Base-by-base conservation (phyloP, 2,888 invertebrate genomes). In the Noctua comes region DNA sequence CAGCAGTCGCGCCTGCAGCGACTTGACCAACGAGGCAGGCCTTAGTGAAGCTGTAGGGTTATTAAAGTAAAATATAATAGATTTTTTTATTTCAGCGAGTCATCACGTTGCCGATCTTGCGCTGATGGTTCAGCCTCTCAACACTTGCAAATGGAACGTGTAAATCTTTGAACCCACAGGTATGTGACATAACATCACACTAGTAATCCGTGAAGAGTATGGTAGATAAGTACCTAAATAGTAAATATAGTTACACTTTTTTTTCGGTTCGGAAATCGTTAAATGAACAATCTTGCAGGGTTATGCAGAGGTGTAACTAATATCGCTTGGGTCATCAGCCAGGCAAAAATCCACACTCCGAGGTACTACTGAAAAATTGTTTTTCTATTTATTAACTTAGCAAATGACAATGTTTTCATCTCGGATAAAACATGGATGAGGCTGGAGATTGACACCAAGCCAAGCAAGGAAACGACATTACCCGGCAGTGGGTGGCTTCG, bases 21-120 rank as follows among this genome's bases (percentile, higher is more conserved):
- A 27, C 13, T 59, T 27, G 59, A 27, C 16, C 59, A 59, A 2
- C 27, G 59, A 27, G 7, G 7, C 27, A 16, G 27, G 16, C 2
- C 2, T 27, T 59, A 3, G 8, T 31, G 16, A 59, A 16, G 21
- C 68, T 40, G 6, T 21, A 1, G 2, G n/a, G n/a, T 54, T n/a
- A 54, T 70, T 46, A 0, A 54, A 27, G 4, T 16, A 16, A 57
- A 57, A 57, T 27, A 40, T 40, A 24, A 40, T 21, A 13, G 36
- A 7, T 1, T 66, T 66, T 43, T 66, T 36, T 64, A 64, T 80
- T 80, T 59, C 81, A 80, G 80, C 36, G 40, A 3, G 10, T 2
- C 7, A 59, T 27, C 65, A 70, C 5, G 75, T 80, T 18, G 54
- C 57, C 0, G 80, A 80, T 18, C 65, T 81, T 0, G 36, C 69